Evolutionary conservation across 2,888 invertebrate genomes (phyloP).

Genomic region (Oeneis ivallda): DNA sequence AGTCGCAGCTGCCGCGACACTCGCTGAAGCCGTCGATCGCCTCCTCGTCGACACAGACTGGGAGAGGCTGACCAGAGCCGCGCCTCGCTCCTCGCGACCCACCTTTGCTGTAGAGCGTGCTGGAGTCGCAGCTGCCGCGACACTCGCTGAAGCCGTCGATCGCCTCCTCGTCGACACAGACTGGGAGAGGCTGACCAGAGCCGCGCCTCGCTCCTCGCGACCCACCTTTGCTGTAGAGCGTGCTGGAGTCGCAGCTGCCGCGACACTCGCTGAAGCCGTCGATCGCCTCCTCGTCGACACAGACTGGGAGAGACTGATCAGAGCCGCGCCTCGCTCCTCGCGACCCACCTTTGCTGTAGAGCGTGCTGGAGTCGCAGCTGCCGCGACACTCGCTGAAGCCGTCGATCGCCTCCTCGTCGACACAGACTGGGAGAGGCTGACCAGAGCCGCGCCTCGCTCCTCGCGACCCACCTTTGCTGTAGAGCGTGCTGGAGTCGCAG

Average conservation of each 20-base stretch:
- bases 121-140: slow-evolving; percentile 86
- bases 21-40: too few species aligned
- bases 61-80: too few species aligned
- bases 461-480: slow-evolving; percentile 81
- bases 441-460: slow-evolving; percentile 81
- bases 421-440: slow-evolving; percentile 58
- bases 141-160: slow-evolving; percentile 84
- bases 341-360: slow-evolving; percentile 84
- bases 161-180: too few species aligned
- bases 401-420: slow-evolving; percentile 14
- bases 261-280: slow-evolving; percentile 85
- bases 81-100: slow-evolving; percentile 52
- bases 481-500: slow-evolving; percentile 87
- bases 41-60: too few species aligned
- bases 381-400: slow-evolving; percentile 88
- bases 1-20: too few species aligned
- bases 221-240: slow-evolving; percentile 85
- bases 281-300: too few species aligned
- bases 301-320: too few species aligned
- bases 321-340: neutral
- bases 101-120: slow-evolving; percentile 86
- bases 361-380: slow-evolving; percentile 85
- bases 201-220: slow-evolving; percentile 37
- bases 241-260: slow-evolving; percentile 86
- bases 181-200: too few species aligned